Conservation (phyloP, 2,113 vertebrate genomes). For the Phasianus colchicus region DNA sequence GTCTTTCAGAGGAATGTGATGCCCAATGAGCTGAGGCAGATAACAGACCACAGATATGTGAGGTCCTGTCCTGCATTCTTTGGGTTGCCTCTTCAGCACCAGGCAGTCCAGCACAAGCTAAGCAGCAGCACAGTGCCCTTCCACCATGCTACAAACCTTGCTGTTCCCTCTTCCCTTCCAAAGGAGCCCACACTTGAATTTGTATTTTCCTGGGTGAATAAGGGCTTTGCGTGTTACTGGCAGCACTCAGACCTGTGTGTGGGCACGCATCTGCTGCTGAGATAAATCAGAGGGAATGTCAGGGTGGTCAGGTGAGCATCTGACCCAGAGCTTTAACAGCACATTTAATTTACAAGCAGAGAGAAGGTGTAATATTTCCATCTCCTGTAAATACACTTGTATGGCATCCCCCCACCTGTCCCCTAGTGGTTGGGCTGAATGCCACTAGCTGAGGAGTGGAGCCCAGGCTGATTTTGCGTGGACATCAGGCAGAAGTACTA, state of each 20-base stretch:
- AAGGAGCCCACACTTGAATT: not conserved
- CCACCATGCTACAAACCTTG: not conserved
- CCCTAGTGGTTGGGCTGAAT: not conserved
- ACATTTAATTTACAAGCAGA: conserved; percentile 41
- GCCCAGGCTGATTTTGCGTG: not conserved
- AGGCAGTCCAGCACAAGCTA: not conserved
- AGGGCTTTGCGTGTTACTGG: not conserved
- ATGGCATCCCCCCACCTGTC: conserved; percentile 7
- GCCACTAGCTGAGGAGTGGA: not conserved
- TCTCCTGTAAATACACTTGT: conserved; percentile 3
- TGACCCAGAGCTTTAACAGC: conserved; percentile 3
- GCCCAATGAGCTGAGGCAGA: fast-evolving
- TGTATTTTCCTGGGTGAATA: not conserved
- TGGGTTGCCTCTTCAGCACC: not conserved
- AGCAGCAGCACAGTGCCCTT: not conserved
- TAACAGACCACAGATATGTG: fast-evolving
- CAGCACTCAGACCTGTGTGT: not conserved
- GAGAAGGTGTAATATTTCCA: not conserved
- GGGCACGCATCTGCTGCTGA: conserved; percentile 18
- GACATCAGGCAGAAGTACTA: not conserved
- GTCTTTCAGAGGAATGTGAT: not conserved
- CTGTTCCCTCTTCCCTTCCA: not conserved
- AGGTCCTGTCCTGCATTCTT: not conserved
- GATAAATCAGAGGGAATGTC: conserved; percentile 43
- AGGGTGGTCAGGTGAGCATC: not conserved